Conservation (phyloP, 2,113 vertebrate genomes). For the Neotoma lepida region DNA sequence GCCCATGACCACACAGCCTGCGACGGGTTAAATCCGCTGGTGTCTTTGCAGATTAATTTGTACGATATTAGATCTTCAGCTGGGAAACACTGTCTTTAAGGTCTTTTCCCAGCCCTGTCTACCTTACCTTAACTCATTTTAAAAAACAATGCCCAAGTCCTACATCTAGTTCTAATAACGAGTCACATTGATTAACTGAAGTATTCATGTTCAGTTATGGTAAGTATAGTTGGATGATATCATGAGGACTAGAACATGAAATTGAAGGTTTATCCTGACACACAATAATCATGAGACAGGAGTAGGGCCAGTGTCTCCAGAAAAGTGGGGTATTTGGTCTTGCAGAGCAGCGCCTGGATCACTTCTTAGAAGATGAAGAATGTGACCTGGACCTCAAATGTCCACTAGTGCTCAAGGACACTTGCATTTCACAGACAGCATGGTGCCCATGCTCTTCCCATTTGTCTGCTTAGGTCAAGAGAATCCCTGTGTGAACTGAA, state of each 20-base stretch:
- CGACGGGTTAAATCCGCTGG: background rate
- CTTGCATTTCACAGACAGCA: background rate
- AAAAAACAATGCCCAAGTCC: background rate
- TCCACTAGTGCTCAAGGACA: background rate
- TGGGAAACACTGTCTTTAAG: background rate
- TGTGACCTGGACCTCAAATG: background rate
- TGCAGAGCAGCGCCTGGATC: background rate
- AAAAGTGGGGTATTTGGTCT: background rate
- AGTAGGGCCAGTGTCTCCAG: background rate
- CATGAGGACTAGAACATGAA: conserved; percentile 1
- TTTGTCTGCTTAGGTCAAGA: background rate
- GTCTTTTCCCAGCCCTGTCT: background rate
- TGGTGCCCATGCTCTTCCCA: background rate
- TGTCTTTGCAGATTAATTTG: background rate
- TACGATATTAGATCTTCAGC: background rate
- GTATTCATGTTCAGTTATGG: background rate
- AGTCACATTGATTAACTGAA: background rate
- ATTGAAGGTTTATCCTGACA: background rate
- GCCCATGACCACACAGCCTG: background rate
- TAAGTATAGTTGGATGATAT: background rate
- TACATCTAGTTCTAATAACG: background rate
- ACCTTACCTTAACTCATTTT: background rate
- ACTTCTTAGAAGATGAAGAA: background rate
- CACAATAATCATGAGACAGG: background rate
- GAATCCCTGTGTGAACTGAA: background rate